Evolutionary conservation across 2,113 vertebrate species (phyloP), one percentile per base, ranked within the genome.

Genomic region (Otus sunia): DNA sequence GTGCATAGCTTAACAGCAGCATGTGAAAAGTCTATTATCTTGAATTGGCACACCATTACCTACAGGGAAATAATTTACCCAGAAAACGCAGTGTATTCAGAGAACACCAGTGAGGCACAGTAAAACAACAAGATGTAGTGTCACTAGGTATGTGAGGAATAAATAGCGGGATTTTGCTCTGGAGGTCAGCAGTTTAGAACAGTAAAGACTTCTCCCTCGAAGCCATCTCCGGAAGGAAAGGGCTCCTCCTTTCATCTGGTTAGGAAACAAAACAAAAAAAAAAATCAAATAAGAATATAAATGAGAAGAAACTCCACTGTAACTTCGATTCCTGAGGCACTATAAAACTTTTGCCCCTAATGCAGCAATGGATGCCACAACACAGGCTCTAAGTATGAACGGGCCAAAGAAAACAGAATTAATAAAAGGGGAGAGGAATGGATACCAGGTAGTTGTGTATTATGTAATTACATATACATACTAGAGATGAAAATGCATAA

Each of bases 191-290:
- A 99, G 96, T 94, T 98, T 98, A 64, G 99, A 98, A 95, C 99
- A 99, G 98, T 98, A 99, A 49, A 99, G 97, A 88, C 99, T 99
- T 90, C 99, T 90, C 9, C 99, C 98, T 8, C 98, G 97, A 71
- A 99, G 91, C 99, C 99, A 99, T 23, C 98, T 98, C 10, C 97
- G 98, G 50, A 99, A 96, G 36, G 97, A 97, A 76, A 98, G 97
- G 71, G 98, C 94, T 67, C 98, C 98, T 39, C 98, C 98, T 96
- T 98, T 98, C 94, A 99, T 94, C 99, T 99, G 97, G 30, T 47
- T 22, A 39, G 47, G 77, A 94, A 76, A 86, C 25, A 88, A 20
- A 41, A 34, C 19, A 41, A 45, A 19, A 45, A 39, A 78, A 47
- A 50, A 16, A 0, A 3, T 0, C 59, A 73, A 6, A 3, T 43